phyloP scores from a whole-genome alignment of 2,797 vertebrate genomes.

The Acrossocheilus fasciatus region DNA sequence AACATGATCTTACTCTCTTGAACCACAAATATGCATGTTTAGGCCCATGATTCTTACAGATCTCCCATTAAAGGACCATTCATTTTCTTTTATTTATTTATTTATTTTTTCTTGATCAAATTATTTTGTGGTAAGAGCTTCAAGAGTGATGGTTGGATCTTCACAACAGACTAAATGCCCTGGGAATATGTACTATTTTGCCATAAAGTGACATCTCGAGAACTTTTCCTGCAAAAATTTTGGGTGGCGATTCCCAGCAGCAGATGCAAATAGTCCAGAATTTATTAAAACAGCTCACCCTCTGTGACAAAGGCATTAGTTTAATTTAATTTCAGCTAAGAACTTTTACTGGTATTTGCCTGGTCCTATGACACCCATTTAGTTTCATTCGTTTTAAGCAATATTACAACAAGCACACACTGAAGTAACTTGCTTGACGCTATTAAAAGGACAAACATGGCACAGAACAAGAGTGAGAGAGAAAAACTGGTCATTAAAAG shows the following conservation, averaged over 20 bases:
- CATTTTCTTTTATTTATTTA: neutral
- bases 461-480: neutral
- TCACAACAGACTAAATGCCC: conserved; percentile 11
- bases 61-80: neutral
- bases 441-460: conserved; percentile 7
- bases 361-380: conserved; percentile 27
- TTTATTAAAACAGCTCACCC: conserved; percentile 16
- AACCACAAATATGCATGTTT: conserved; percentile 9
- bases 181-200: neutral
- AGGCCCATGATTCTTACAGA: neutral
- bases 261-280: neutral
- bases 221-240: conserved; percentile 51
- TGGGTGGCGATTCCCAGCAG: conserved; percentile 1
- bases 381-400: neutral
- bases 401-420: conserved; percentile 14
- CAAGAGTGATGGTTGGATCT: neutral
- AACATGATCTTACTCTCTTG: neutral
- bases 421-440: conserved; percentile 32
- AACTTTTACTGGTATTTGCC: neutral
- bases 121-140: conserved; percentile 1
- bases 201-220: conserved; percentile 10
- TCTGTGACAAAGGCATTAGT: neutral
- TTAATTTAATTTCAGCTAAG: neutral
- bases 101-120: neutral
- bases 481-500: conserved; percentile 8